Conservation (phyloP, 1,140 invertebrate species). For the Proales similis region DNA sequence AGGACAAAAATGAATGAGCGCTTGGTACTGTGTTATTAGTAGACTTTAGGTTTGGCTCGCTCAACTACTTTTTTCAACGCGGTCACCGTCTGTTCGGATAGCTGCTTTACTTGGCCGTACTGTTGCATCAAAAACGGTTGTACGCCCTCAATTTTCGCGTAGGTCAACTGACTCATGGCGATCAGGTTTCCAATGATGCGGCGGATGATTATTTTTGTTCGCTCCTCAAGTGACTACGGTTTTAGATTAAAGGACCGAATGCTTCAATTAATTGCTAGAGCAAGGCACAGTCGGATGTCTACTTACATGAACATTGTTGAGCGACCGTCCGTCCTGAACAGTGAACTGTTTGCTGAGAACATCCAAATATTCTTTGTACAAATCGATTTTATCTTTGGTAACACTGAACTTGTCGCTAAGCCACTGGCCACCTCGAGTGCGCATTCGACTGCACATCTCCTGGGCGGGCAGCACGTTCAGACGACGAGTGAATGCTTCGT, state of each 20-base stretch:
- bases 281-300: neutral
- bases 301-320: constrained; percentile 32
- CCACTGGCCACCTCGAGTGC: no score
- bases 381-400: constrained; percentile 34
- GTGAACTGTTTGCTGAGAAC: constrained; percentile 31
- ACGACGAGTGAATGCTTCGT: no score
- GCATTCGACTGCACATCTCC: no score
- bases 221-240: constrained; percentile 19
- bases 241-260: neutral
- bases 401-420: constrained; percentile 7
- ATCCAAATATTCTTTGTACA: constrained; percentile 36
- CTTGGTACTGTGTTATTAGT: no score
- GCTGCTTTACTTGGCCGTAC: no score
- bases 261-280: neutral
- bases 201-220: constrained; percentile 21
- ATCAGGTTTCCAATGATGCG: constrained; percentile 29
- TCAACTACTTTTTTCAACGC: no score
- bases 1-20: no score
- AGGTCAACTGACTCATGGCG: constrained; percentile 1
- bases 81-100: no score
- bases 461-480: no score
- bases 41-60: no score
- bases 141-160: neutral
- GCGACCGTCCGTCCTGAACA: constrained; percentile 30
- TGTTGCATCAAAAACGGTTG: no score